Evolutionary conservation across 1,140 invertebrate species (phyloP), one percentile per base, ranked within the genome.

Genomic region (Pinna nobilis): DNA sequence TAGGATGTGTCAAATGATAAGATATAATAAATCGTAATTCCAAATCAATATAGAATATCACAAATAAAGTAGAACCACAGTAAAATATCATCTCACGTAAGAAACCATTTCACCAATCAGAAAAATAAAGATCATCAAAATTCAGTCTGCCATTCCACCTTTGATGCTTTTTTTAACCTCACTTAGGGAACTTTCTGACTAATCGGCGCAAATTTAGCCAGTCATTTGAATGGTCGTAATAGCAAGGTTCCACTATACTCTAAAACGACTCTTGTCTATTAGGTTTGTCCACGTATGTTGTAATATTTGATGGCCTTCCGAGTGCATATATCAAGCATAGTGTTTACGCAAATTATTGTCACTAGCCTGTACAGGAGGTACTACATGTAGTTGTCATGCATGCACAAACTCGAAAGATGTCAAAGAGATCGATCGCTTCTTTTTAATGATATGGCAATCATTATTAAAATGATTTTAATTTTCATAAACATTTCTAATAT

Each of bases 401-500:
- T 41, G 15, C 11, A 15, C 55, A 20, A 18, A 35, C 30, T 59
- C 37, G 18, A 59, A 59, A 59, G 55, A 59, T 35, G 1, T 18
- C 33, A 59, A 59, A 35, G 18, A 20, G 55, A 59, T 59, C 33
- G 55, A 35, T 59, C 18, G 33, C 55, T 59, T 33, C 23, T 59
- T 35, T 59, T 59, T 32, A 59, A 30, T 35, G 55, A 30, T 59
- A 1, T 18, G 4, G 15, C 23, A 33, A 13, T 59, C 37, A 15
- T n/a, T 33, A 59, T 59, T 35, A 59, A 35, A 33, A 33, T n/a
- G 13, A 35, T 33, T 33, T 33, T 59, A 59, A 59, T 59, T 35
- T 59, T 35, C 37, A 59, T 35, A 3, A 59, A 35, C 33, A 59
- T 35, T 20, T 59, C 55, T 35, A 33, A 59, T 59, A 59, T n/a